Evolutionary conservation across 2,797 vertebrate genomes (phyloP).

Genomic region (Ciconia nigra): DNA sequence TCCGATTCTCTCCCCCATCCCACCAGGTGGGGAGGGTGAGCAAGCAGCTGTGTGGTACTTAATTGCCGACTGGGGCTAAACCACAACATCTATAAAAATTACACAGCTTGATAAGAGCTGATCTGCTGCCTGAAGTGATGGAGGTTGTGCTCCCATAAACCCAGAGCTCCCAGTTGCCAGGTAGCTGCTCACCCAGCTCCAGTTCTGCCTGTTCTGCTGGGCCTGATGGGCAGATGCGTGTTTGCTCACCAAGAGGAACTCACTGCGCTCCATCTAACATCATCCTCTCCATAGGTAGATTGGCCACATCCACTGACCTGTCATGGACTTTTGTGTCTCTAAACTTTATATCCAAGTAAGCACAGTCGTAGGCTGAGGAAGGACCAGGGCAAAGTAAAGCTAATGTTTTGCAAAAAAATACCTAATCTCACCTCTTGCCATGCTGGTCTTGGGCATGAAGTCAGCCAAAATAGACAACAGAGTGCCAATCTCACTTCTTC

Average conservation of each 20-base stretch:
- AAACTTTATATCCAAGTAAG: background rate
- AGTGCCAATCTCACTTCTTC: background rate
- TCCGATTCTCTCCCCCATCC: no score
- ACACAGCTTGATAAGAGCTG: background rate
- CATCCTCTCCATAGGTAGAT: background rate
- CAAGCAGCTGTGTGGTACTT: no score
- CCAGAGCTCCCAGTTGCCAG: background rate
- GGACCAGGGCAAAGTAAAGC: background rate
- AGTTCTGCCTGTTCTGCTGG: background rate
- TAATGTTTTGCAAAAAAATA: background rate
- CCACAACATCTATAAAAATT: background rate
- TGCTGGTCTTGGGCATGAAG: background rate
- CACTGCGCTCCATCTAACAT: background rate
- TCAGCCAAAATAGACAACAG: background rate
- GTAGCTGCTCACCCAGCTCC: background rate
- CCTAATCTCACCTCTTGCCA: background rate
- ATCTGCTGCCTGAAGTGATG: background rate
- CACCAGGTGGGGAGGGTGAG: no score
- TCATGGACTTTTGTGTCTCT: background rate
- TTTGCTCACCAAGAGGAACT: background rate
- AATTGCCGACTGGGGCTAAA: no score
- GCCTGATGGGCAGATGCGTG: fast-evolving
- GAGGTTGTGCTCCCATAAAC: background rate
- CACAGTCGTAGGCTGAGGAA: background rate
- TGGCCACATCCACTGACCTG: background rate